Evolutionary conservation across 1,140 invertebrate species (phyloP).

Genomic region (Formica selysi): DNA sequence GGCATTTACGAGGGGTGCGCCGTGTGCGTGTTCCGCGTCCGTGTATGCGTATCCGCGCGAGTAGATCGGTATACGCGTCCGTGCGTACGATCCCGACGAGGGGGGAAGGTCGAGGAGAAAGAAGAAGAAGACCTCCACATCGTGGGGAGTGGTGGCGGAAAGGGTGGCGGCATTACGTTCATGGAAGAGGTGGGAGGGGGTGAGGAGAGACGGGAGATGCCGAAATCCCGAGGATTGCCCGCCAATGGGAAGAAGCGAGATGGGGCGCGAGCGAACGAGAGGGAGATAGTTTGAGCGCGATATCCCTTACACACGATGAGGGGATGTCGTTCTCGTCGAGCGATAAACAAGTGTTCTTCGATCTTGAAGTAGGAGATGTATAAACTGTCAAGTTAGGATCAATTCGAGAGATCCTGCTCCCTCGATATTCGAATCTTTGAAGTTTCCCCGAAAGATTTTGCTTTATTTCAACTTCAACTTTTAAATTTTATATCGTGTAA

Average conservation of each 20-base stretch:
- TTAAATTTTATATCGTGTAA: not conserved
- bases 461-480: not conserved
- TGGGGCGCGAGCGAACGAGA: slow-evolving; percentile 13
- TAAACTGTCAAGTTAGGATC: not conserved
- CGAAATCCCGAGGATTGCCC: slow-evolving; percentile 61
- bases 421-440: not conserved
- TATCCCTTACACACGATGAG: slow-evolving; percentile 66
- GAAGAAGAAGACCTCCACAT: slow-evolving; percentile 59
- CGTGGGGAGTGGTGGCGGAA: slow-evolving; percentile 68
- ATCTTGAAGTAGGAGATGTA: not conserved
- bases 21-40: slow-evolving; percentile 24
- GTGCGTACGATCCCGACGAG: slow-evolving; percentile 2
- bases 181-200: not conserved
- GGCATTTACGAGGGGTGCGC: slow-evolving; percentile 66
- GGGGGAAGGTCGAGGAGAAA: slow-evolving; percentile 40
- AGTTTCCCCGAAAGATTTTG: not conserved
- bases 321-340: not conserved
- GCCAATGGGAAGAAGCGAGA: slow-evolving; percentile 31
- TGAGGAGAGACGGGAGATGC: slow-evolving; percentile 50
- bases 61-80: no score
- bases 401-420: not conserved
- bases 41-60: slow-evolving; percentile 37
- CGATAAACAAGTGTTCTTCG: no score
- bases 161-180: slow-evolving; percentile 70
- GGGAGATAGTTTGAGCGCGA: slow-evolving; percentile 17